These are phyloP conservation scores for Callaeas wilsoni DNA, from an alignment of 2,113 vertebrate genomes.

Conservation along the genomic window DNA sequence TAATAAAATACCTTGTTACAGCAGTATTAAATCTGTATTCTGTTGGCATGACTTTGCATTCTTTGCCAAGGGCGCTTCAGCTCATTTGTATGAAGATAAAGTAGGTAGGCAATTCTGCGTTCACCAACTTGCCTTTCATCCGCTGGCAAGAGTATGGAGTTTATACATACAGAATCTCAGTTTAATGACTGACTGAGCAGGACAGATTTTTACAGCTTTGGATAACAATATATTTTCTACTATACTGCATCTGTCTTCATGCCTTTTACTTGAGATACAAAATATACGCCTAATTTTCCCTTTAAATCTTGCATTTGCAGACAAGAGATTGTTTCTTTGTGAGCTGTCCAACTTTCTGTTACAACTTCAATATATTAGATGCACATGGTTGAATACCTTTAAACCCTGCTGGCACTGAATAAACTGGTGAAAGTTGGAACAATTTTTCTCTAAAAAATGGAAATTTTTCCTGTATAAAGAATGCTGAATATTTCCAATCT, in stretches of 20 bases:
- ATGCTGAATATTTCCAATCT: neutral
- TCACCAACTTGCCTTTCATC: constrained; percentile 48
- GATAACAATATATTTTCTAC: constrained; percentile 24
- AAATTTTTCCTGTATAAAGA: neutral
- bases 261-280: constrained; percentile 7
- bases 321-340: neutral
- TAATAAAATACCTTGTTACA: constrained; percentile 12
- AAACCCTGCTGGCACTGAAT: neutral
- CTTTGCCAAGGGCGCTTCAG: constrained; percentile 45
- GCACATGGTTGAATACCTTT: neutral
- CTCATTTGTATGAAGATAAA: constrained; percentile 60
- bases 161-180: neutral
- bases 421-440: neutral
- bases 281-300: neutral
- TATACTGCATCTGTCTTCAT: neutral
- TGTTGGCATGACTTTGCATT: constrained; percentile 19
- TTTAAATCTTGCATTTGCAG: neutral
- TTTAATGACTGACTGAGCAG: constrained; percentile 24
- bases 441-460: neutral
- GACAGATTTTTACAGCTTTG: constrained; percentile 16
- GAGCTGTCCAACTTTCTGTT: neutral
- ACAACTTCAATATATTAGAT: neutral
- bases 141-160: neutral
- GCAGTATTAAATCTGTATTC: constrained; percentile 30
- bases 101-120: constrained; percentile 28